Evolutionary conservation across 1,140 invertebrate species (phyloP).

Genomic region (Bicyclus anynana): DNA sequence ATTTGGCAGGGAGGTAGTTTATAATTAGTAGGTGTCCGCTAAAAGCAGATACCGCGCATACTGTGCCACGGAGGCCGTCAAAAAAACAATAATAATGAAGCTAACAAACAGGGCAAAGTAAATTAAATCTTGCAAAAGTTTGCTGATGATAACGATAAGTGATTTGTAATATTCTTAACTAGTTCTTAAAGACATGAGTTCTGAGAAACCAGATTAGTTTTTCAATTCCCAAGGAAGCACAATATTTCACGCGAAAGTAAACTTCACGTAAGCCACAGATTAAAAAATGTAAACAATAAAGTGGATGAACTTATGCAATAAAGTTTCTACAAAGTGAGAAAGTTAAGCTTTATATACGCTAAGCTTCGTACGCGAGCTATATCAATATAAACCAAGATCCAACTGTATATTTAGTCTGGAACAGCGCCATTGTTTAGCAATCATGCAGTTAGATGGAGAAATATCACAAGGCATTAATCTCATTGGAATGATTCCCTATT

Average conservation of each 20-base stretch:
- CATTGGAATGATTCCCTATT: too few species aligned
- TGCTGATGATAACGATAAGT: too few species aligned
- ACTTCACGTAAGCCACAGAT: constrained; percentile 2
- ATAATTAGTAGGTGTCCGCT: too few species aligned
- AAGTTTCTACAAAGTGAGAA: constrained; percentile 2
- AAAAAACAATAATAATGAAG: too few species aligned
- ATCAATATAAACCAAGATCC: constrained; percentile 1
- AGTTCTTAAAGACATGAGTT: too few species aligned
- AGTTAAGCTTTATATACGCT: constrained; percentile 1
- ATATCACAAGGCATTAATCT: too few species aligned
- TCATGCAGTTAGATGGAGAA: not conserved
- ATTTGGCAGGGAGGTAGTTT: too few species aligned
- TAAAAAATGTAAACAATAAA: constrained; percentile 7
- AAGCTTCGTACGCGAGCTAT: not conserved
- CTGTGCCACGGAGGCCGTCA: too few species aligned
- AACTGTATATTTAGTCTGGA: not conserved
- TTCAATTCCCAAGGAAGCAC: not conserved
- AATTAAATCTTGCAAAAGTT: too few species aligned
- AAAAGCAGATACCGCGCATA: too few species aligned
- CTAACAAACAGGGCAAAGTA: too few species aligned
- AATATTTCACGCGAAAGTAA: not conserved
- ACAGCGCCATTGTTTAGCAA: not conserved
- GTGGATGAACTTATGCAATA: constrained; percentile 5
- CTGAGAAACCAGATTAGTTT: not conserved
- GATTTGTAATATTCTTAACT: too few species aligned